Conservation (phyloP, 2,113 vertebrate species). For the Mobula hypostoma region DNA sequence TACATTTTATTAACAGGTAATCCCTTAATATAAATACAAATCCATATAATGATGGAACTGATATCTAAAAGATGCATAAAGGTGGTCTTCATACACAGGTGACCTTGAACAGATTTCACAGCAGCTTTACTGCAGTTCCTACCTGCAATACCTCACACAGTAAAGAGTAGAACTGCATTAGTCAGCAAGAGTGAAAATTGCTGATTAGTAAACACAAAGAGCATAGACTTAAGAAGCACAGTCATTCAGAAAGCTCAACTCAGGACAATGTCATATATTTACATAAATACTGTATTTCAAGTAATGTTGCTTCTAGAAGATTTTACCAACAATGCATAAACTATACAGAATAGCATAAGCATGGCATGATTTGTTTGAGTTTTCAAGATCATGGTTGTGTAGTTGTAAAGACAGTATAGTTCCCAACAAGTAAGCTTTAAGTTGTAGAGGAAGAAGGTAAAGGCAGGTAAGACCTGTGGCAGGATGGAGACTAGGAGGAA, state of each 20-base stretch:
- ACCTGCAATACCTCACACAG: background rate
- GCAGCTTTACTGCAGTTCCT: background rate
- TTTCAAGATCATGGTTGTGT: background rate
- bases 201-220: background rate
- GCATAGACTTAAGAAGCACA: background rate
- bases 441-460: background rate
- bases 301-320: background rate
- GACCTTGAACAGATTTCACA: background rate
- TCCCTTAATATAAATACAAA: slow-evolving; percentile 12
- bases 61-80: background rate
- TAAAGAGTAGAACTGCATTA: background rate
- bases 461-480: no score
- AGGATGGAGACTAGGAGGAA: no score
- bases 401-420: background rate
- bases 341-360: background rate
- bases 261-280: background rate
- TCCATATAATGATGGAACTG: background rate
- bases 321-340: background rate
- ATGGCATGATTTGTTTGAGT: background rate
- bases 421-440: background rate
- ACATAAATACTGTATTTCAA: background rate
- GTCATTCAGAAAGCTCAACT: background rate
- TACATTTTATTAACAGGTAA: background rate
- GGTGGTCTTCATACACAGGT: background rate
- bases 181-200: background rate